Evolutionary conservation across 2,113 vertebrate species (phyloP).

Genomic region (Macrotis lagotis): DNA sequence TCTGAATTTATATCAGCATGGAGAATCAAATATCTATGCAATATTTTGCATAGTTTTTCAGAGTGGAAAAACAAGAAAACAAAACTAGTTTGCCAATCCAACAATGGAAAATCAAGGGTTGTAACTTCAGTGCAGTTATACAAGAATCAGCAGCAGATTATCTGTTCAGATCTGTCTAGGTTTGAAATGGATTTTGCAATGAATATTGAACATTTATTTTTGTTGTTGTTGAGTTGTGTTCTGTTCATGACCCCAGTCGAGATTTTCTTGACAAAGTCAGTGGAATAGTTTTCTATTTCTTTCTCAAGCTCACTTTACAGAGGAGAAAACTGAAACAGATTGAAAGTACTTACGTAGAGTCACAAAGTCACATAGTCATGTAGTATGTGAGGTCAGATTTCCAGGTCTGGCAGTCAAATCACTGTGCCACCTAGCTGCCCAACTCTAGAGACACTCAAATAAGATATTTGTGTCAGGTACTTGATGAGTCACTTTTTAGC

Average conservation of each 20-base stretch:
- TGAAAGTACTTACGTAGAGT: neutral
- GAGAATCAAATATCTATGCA: neutral
- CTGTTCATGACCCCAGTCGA: neutral
- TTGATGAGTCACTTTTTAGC: neutral
- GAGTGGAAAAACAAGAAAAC: neutral
- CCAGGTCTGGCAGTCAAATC: neutral
- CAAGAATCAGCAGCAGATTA: neutral
- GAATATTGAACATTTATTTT: neutral
- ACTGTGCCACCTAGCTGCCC: neutral
- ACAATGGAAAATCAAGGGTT: neutral
- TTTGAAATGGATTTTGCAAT: neutral
- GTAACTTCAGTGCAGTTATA: neutral
- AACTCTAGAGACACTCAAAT: neutral
- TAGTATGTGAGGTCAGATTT: neutral
- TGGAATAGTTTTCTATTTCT: neutral
- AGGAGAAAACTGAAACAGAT: neutral
- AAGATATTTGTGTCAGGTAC: neutral
- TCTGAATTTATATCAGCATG: neutral
- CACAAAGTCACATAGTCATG: no score
- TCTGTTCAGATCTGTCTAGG: neutral
- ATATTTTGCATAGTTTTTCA: neutral
- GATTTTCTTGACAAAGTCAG: neutral
- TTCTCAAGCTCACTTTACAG: neutral
- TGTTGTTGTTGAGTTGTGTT: neutral
- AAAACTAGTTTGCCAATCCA: neutral